A percentile compares a stretch with the other conserved stretches of the same genome.
Evolutionary conservation across 2,113 vertebrate species (phyloP).

Genomic region (Zosterops hypoxanthus): DNA sequence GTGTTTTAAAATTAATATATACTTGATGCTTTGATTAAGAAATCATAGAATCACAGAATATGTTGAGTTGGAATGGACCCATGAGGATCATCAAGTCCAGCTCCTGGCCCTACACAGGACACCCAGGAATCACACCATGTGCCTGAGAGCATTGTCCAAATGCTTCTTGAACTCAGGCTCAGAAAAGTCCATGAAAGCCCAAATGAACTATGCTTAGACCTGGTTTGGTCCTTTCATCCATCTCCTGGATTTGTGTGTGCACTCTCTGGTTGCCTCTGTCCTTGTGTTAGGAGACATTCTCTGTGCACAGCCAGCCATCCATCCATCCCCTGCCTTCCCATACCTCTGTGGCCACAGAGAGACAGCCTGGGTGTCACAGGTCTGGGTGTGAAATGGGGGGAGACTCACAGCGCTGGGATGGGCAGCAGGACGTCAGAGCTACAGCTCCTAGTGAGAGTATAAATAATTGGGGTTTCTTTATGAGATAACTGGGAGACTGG

Average conservation of each 20-base stretch:
- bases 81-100: too few relatives aligned
- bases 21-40: neutral
- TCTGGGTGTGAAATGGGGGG: neutral
- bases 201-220: neutral
- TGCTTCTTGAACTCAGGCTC: neutral
- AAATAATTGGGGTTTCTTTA: neutral
- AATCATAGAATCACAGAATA: neutral
- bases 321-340: neutral
- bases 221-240: neutral
- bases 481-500: neutral
- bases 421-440: neutral
- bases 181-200: neutral
- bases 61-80: neutral
- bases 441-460: neutral
- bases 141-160: neutral
- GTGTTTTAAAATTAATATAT: neutral
- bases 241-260: neutral
- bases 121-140: neutral
- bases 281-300: accelerated
- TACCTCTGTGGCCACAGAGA: neutral
- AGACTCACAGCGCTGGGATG: neutral
- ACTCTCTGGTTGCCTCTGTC: neutral
- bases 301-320: accelerated
- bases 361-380: neutral
- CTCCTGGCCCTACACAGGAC: neutral